Percentiles rank a stretch among this genome's conserved stretches.
Evolutionary conservation across 2,797 vertebrate species (phyloP).

Genomic region (Neopelma chrysocephalum): DNA sequence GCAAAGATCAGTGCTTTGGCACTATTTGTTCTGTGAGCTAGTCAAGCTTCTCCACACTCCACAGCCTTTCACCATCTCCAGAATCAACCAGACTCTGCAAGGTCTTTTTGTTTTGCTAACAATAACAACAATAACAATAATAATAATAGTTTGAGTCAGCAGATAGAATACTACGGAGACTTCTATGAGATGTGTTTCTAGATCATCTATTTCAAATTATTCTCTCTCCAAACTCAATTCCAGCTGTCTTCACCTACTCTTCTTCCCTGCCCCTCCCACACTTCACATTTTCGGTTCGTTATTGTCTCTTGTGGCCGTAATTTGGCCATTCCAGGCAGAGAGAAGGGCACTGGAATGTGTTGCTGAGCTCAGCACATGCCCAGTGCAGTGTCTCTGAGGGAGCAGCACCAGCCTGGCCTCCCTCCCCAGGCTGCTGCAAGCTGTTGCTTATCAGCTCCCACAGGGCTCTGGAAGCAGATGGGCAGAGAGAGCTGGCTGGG

Average conservation of each 20-base stretch:
- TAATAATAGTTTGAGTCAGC: not conserved
- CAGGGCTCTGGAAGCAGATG: not conserved
- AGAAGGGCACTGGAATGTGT: slow-evolving; percentile 9
- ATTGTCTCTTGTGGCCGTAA: not conserved
- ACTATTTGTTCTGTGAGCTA: not conserved
- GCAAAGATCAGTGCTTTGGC: not conserved
- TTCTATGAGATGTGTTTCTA: slow-evolving; percentile 23
- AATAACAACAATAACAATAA: not conserved
- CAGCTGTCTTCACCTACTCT: slow-evolving; percentile 16
- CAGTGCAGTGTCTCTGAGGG: not conserved
- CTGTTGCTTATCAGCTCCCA: not conserved
- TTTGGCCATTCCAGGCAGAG: slow-evolving; percentile 16
- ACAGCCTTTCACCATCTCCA: not conserved
- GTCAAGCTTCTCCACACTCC: not conserved
- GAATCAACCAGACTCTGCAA: not conserved
- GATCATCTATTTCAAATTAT: slow-evolving; percentile 27
- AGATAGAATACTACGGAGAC: slow-evolving; percentile 45
- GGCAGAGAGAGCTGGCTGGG: not conserved
- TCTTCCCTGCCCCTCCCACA: slow-evolving; percentile 21
- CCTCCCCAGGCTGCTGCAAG: not conserved
- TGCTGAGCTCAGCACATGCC: slow-evolving; percentile 42
- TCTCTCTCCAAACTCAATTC: not conserved
- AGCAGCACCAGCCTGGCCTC: slow-evolving; percentile 2
- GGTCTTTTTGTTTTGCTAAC: not conserved
- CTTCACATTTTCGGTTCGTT: slow-evolving; percentile 4